These are phyloP conservation scores for Ectemnius cavifrons DNA, from an alignment of 2,888 invertebrate genomes.

Conservation along the genomic window DNA sequence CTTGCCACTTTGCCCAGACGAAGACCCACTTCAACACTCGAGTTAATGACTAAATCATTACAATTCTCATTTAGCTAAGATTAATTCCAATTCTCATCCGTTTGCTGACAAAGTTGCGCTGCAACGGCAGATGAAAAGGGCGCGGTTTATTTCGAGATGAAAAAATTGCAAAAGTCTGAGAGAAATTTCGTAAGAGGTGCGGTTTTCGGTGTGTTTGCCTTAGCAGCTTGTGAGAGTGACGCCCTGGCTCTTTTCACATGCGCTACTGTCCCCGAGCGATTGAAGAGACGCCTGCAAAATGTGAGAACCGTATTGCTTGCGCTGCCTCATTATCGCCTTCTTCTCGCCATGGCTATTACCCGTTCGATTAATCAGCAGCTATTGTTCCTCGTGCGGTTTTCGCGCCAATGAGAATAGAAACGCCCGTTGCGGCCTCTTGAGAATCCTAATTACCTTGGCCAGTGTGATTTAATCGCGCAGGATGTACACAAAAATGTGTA, in stretches of 20 bases:
- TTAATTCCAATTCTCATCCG: too few species aligned
- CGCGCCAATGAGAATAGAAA: neutral
- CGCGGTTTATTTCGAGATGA: constrained; percentile 8
- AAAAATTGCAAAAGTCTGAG: constrained; percentile 44
- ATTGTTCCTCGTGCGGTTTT: constrained; percentile 14
- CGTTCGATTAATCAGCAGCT: constrained; percentile 16
- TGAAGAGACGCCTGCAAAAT: constrained; percentile 55
- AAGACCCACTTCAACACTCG: too few species aligned
- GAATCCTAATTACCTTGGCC: neutral
- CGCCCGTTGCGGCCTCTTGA: neutral
- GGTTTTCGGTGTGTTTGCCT: constrained; percentile 49
- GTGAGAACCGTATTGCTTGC: constrained; percentile 45
- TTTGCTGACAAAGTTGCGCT: too few species aligned
- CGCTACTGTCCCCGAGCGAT: constrained; percentile 26
- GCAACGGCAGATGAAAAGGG: too few species aligned
- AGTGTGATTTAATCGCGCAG: neutral
- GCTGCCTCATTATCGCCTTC: constrained; percentile 38
- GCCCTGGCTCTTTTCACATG: constrained; percentile 48
- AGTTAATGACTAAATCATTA: too few species aligned
- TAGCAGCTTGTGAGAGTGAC: constrained; percentile 29
- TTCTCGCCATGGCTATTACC: neutral
- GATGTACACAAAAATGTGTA: too few species aligned
- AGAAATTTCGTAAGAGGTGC: constrained; percentile 39
- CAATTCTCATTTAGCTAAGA: too few species aligned
- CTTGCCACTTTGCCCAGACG: too few species aligned